These are phyloP conservation scores for Anhinga rufa DNA, from an alignment of 2,113 vertebrate genomes.

Conservation along the genomic window DNA sequence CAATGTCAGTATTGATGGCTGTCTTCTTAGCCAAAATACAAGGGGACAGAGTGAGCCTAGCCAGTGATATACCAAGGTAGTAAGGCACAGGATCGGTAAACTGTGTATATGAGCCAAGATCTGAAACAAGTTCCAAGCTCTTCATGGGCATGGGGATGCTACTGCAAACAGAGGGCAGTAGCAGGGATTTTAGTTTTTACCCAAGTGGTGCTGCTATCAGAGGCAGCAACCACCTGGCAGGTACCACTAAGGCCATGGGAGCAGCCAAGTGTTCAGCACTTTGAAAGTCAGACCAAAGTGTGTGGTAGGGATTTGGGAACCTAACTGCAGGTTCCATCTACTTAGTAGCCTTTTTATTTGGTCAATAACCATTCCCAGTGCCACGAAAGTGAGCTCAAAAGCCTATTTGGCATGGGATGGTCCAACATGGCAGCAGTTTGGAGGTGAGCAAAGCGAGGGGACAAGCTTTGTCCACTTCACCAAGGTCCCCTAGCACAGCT, in stretches of 20 bases:
- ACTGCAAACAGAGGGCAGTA: neutral
- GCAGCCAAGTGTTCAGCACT: neutral
- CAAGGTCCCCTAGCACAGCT: neutral
- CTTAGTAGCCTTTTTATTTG: neutral
- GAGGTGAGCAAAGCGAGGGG: neutral
- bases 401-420: accelerated
- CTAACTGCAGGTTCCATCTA: neutral
- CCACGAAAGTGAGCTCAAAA: neutral
- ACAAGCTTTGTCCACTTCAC: neutral
- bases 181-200: neutral
- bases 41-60: neutral
- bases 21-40: neutral
- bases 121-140: neutral
- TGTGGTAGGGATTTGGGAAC: neutral
- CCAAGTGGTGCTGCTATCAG: accelerated
- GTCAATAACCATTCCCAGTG: neutral
- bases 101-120: neutral
- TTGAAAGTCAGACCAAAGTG: neutral
- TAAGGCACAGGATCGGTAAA: neutral
- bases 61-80: neutral
- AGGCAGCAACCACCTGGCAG: neutral
- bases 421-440: neutral
- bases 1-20: neutral
- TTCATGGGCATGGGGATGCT: neutral
- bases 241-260: neutral